phyloP scores from a whole-genome alignment of 2,888 invertebrate genomes.

The Eretmocerus hayati region DNA sequence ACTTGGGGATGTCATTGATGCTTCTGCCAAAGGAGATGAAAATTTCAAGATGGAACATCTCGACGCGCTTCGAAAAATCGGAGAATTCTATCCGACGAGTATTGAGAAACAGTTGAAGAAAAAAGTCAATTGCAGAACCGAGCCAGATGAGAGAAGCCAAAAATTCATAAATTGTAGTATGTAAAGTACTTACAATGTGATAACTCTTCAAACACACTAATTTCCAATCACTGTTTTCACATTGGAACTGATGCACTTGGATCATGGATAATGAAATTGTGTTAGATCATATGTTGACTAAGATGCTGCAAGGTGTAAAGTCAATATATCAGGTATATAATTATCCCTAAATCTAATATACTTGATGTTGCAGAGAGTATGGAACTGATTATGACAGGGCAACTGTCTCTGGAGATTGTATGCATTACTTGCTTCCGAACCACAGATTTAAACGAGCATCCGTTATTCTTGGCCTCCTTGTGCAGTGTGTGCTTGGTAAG shows the following conservation, averaged over 20 bases:
- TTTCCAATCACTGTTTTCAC: not conserved
- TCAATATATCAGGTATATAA: not conserved
- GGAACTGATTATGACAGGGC: constrained; percentile 18
- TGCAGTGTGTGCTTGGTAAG: constrained; percentile 39
- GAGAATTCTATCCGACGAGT: constrained; percentile 13
- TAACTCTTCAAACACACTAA: not conserved
- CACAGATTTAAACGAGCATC: constrained; percentile 32
- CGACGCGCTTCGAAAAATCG: not conserved
- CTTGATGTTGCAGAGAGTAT: constrained; percentile 27
- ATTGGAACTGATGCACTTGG: not conserved
- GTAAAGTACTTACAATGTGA: not conserved
- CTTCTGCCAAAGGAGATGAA: constrained; percentile 13
- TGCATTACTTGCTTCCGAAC: constrained; percentile 35
- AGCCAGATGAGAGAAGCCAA: constrained; percentile 7
- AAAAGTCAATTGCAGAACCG: constrained; percentile 16
- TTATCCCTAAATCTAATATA: not conserved
- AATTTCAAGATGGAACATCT: constrained; percentile 4
- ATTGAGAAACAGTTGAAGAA: constrained; percentile 17
- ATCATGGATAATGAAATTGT: constrained; percentile 10
- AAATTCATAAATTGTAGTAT: constrained; percentile 7
- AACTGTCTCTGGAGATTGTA: constrained; percentile 20
- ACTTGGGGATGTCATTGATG: constrained; percentile 9
- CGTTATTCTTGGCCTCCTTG: constrained; percentile 38
- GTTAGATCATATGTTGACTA: not conserved
- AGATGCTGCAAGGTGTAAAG: not conserved